Base-by-base conservation (phyloP, 2,888 invertebrate genomes). In the Polydrusus tereticollis region DNA sequence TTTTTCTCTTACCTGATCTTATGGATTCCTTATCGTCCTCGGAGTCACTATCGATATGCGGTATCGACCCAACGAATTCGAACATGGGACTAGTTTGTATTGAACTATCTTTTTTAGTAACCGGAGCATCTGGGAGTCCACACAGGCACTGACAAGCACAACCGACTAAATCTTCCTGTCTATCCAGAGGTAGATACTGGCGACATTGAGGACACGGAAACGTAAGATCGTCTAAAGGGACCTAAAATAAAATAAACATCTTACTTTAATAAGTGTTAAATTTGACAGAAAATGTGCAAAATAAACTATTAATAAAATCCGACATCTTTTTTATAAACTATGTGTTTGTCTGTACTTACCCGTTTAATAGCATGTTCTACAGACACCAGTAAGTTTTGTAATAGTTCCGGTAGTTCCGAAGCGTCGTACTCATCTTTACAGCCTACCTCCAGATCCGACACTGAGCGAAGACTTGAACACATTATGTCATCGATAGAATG, bases 21-120 rank as follows among this genome's bases (percentile, higher is more conserved):
- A 82, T 78, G 1, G 83, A 82, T 21, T 84, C 85, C 74, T 83
- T 83, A 47, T 80, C 80, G 77, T 89, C 89, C 82, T 92, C 92
- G 79, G 91, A 91, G 80, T 92, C 92, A 82, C 91, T 91, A 84
- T 92, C 92, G 78, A 92, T 92, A 83, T 92, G 92, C 73, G 92
- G 92, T 85, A 92, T 91, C 50, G 89, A 88, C 29, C 90, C 90
- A 63, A 89, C 91, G 79, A 90, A 86, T 82, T 91, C 91, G 83
- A 91, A 91, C 84, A 90, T 88, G 75, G 89, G 86, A 82, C 86
- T 86, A 74, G 87, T 86, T 79, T 87, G 86, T 69, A 87, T 87
- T 41, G 85, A 84, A 20, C 84, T 83, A 78, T 87, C 87, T 74
- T 83, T 85, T 75, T 82, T 85, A 60, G 83, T 80, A 26, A 86